Evolutionary conservation across 2,797 vertebrate species (phyloP).

Genomic region (Choloepus didactylus): DNA sequence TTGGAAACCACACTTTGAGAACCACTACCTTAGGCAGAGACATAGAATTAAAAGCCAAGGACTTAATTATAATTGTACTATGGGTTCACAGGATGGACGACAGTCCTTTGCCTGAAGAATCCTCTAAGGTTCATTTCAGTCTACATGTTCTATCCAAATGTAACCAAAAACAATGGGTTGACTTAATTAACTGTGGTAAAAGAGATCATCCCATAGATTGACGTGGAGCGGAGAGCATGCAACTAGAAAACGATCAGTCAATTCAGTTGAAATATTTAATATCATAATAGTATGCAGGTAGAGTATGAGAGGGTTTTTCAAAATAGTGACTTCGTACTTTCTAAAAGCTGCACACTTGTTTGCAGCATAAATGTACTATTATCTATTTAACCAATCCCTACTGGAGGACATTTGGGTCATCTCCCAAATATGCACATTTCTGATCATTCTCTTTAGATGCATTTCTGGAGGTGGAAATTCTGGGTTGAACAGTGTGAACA

Average conservation of each 20-base stretch:
- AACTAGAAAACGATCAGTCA: neutral
- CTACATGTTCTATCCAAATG: neutral
- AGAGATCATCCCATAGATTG: neutral
- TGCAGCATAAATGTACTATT: neutral
- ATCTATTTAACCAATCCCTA: neutral
- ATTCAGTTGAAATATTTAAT: slow-evolving; percentile 11
- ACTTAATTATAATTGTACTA: neutral
- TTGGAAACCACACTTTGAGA: neutral
- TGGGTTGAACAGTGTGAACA: neutral
- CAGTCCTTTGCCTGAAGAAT: neutral
- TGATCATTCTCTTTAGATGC: neutral
- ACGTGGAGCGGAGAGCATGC: neutral
- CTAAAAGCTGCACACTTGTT: neutral
- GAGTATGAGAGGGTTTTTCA: neutral
- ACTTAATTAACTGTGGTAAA: slow-evolving; percentile 15
- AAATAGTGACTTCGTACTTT: neutral
- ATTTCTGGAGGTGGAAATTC: slow-evolving; percentile 55
- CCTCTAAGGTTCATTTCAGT: neutral
- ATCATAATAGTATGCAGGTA: neutral
- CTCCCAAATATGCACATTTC: neutral
- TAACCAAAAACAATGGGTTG: too few relatives aligned
- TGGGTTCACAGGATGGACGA: neutral
- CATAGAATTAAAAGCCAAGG: neutral
- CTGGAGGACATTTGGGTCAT: neutral
- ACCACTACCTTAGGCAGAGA: neutral